A percentile compares a stretch with the other conserved stretches of the same genome.
phyloP scores from a whole-genome alignment of 2,113 vertebrate genomes.

The Amphiprion ocellaris region DNA sequence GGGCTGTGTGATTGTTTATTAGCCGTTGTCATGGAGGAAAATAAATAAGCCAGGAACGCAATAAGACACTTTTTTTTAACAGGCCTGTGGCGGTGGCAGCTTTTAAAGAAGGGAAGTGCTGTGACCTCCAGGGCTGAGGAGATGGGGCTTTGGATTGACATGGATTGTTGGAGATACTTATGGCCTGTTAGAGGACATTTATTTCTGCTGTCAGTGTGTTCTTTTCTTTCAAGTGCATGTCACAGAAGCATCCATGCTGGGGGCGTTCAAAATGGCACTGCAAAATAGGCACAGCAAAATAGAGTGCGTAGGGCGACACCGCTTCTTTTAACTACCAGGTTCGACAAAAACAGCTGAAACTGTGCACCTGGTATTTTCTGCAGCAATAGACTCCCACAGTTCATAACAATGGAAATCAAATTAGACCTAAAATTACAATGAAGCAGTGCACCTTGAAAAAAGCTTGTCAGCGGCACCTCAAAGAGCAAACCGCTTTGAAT shows the following conservation, averaged over 20 bases:
- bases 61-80: constrained; percentile 53
- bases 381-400: constrained; percentile 49
- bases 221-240: constrained; percentile 49
- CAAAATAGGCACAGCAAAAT: constrained; percentile 38
- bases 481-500: constrained; percentile 67
- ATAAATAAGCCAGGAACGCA: constrained; percentile 73
- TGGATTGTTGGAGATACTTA: constrained; percentile 66
- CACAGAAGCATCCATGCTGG: constrained; percentile 35
- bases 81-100: constrained; percentile 12
- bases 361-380: constrained; percentile 71
- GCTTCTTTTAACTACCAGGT: constrained; percentile 52
- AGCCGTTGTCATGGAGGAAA: constrained; percentile 73
- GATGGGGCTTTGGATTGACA: constrained; percentile 63
- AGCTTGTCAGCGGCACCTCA: constrained; percentile 55
- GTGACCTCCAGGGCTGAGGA: constrained; percentile 52
- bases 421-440: constrained; percentile 68
- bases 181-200: constrained; percentile 61
- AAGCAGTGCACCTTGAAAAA: constrained; percentile 25
- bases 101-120: constrained; percentile 63
- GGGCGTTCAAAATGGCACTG: constrained; percentile 56
- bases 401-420: constrained; percentile 72
- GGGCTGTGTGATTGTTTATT: constrained; percentile 57
- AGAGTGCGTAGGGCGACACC: not conserved
- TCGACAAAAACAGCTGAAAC: constrained; percentile 65
- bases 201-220: constrained; percentile 45